Base-by-base conservation (phyloP, 2,797 vertebrate genomes). In the Remorina albescens region DNA sequence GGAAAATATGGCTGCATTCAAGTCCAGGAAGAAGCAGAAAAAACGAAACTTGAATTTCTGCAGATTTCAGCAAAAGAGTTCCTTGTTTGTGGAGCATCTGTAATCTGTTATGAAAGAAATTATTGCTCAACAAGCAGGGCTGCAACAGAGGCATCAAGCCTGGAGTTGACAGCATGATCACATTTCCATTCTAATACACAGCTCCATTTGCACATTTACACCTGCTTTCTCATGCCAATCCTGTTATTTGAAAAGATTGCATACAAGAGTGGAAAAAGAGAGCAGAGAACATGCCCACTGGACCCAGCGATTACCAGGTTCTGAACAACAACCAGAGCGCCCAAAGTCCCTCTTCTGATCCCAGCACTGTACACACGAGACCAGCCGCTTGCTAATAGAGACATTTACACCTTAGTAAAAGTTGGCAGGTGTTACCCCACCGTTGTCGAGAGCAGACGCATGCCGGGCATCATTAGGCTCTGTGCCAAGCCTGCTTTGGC, bases 331-430 rank as follows among this genome's bases (percentile, higher is more conserved):
- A 87, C 85, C 85, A 86, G 94, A 94, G 95, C 92, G 94, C 95
- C 95, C 94, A 83, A 85, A 94, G 77, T 95, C 94, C 95, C 95
- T 95, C 92, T 93, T 96, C 95, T 86, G 94, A 93, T 96, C 95
- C 88, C 90, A 80, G 85, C 60, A 56, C 30, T 6, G 23, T 75
- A 89, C 91, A 87, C 84, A 36, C 7, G 84, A 90, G 91, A 92
- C 82, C 82, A 85, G 85, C 46, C 85, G 78, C 83, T 83, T 28
- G 94, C 96, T 99, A 98, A 98, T 98, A 97, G 96, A 98, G 96
- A 99, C 96, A 95, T 98, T 97, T 96, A 96, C 97, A 98, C 95
- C 95, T 97, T 96, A 95, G 96, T 96, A 96, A 95, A 95, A 97
- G 95, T 97, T 98, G 97, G 96, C 98, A 97, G 95, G 96, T 97